Conservation (phyloP, 2,113 vertebrate species). For the Mirounga angustirostris region DNA sequence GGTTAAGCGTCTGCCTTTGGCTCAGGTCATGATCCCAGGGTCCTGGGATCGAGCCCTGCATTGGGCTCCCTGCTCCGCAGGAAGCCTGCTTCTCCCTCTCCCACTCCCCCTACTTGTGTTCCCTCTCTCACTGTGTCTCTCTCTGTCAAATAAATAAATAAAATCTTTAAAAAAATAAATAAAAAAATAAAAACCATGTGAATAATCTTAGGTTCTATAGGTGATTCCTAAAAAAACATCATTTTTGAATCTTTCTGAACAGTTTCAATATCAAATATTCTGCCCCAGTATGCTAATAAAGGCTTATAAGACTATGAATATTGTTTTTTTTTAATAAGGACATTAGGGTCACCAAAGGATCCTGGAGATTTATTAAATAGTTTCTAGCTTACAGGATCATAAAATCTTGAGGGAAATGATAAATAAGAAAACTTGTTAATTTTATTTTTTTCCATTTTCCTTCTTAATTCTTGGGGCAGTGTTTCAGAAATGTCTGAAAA, state of each 20-base stretch:
- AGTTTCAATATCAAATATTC: neutral
- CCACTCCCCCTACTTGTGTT: too few relatives aligned
- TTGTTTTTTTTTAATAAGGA: neutral
- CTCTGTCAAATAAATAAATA: too few relatives aligned
- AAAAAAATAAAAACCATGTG: neutral
- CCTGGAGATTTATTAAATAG: neutral
- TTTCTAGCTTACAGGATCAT: neutral
- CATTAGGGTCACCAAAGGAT: slow-evolving; percentile 2
- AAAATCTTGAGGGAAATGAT: neutral
- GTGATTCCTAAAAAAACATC: neutral
- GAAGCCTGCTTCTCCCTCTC: too few relatives aligned
- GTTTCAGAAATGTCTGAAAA: neutral
- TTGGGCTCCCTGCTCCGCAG: too few relatives aligned
- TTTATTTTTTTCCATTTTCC: neutral
- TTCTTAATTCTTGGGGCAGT: neutral
- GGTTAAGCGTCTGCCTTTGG: too few relatives aligned
- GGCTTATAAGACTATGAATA: neutral
- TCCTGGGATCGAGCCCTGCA: too few relatives aligned
- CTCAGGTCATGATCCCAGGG: too few relatives aligned
- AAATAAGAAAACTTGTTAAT: neutral
- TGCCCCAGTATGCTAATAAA: neutral
- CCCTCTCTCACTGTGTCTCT: too few relatives aligned
- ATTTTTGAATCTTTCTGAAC: neutral
- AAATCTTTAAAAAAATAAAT: too few relatives aligned
- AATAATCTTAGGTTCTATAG: neutral